Evolutionary conservation across 2,888 invertebrate species (phyloP), one percentile per base, ranked within the genome.

Genomic region (Patella depressa): DNA sequence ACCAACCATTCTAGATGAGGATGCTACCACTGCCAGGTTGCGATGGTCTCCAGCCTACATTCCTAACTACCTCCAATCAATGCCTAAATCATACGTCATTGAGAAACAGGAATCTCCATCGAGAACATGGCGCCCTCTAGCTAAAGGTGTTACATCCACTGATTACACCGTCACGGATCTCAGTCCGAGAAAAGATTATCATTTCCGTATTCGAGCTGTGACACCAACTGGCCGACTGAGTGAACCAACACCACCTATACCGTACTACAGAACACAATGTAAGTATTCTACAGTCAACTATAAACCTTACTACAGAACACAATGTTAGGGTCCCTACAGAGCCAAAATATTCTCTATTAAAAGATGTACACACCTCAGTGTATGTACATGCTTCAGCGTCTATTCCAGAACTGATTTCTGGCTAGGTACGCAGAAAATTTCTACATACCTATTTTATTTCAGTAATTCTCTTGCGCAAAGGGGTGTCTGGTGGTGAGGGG

Each of bases 161-260:
- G 83, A 84, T 53, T 88, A 86, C 78, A 78, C 81, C 7, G 83
- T 91, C 57, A 85, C 84, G 7, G 87, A 90, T 57, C 86, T 99
- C 80, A 95, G 96, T 89, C 97, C 98, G 0, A 96, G 96, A 93
- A 94, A 96, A 85, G 98, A 98, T 92, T 99, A 99, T 93, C 95
- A 96, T 92, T 98, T 98, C 93, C 94, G 99, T 80, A 95, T 99
- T 70, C 94, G 98, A 34, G 98, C 98, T 2, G 97, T 98, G 91
- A 98, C 98, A 92, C 84, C 84, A 54, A 82, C 84, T 74, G 96
- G 97, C 90, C 99, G 98, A 71, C 95, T 98, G 83, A 97, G 97
- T 92, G 98, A 98, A 90, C 98, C 99, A 0, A 98, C 98, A 76
- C 98, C 98, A 1, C 96, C 95, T 11, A 81, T 88, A 54, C 86